Evolutionary conservation across 2,888 invertebrate species (phyloP).

Genomic region (Choreutis nemorana): DNA sequence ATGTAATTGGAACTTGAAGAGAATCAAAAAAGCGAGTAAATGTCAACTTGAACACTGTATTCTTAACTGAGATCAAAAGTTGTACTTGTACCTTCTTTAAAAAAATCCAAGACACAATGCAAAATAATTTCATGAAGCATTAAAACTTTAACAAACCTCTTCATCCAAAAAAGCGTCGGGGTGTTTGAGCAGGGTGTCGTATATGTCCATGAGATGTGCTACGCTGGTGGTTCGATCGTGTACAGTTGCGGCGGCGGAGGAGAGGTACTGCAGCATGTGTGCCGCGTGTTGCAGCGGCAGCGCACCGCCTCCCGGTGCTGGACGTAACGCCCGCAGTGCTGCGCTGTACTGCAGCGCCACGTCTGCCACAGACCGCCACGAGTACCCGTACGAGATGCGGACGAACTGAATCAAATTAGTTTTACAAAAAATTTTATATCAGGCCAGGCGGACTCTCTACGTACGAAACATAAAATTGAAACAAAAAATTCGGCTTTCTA

Average conservation of each 20-base stretch:
- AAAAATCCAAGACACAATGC: too few relatives aligned
- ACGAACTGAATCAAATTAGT: conserved; percentile 29
- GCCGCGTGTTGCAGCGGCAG: conserved; percentile 65
- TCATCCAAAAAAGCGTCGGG: conserved; percentile 75
- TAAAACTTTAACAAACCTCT: conserved; percentile 62
- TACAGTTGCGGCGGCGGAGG: conserved; percentile 35
- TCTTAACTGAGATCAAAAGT: too few relatives aligned
- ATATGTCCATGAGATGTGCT: conserved; percentile 70
- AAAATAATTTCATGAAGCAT: not conserved
- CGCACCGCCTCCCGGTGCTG: conserved; percentile 73
- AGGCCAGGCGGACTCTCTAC: too few relatives aligned
- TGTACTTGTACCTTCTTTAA: too few relatives aligned
- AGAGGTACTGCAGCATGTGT: conserved; percentile 64
- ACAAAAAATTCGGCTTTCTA: too few relatives aligned
- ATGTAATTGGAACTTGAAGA: too few relatives aligned
- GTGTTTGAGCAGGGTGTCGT: conserved; percentile 40
- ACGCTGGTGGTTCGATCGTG: conserved; percentile 61
- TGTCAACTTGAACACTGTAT: too few relatives aligned
- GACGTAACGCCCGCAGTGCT: conserved; percentile 54
- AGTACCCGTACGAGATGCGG: conserved; percentile 68
- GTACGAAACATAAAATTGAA: too few relatives aligned
- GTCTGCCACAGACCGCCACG: conserved; percentile 63
- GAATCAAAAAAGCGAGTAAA: too few relatives aligned
- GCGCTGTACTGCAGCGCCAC: conserved; percentile 65
- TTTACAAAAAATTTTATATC: not conserved